Evolutionary conservation across 2,113 vertebrate genomes (phyloP), one percentile per base, ranked within the genome.

Genomic region (Paratilapia polleni): DNA sequence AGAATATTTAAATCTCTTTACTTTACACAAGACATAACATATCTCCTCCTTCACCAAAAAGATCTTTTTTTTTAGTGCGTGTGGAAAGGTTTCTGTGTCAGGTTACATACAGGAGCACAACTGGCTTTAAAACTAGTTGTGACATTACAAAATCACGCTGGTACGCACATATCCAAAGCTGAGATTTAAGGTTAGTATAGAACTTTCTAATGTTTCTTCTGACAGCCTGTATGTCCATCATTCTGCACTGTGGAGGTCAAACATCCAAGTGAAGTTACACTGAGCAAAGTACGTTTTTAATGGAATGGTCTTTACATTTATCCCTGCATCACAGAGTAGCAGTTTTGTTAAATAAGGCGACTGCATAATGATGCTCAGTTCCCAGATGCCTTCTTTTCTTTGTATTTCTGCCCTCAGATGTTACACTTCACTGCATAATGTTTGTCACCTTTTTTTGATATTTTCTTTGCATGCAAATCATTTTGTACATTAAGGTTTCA

Each of bases 221-320:
- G 15, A 36, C 5, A 38, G 61, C 31, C 22, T 38, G 17, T 57
- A 78, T 63, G 49, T 78, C n/a, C 14, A 59, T 63, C 54, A 83
- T 41, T 57, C 13, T 62, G 19, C 47, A 77, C 10, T 20, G 56
- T 56, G 34, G 81, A 79, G 60, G 76, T 76, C 75, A 78, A 77
- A 64, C 75, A 74, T 34, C 63, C 14, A 64, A 64, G 12, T 64
- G 38, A 64, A 64, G 62, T 22, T 64, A 41, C 20, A 64, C 8
- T 64, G 20, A 64, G 20, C 20, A 64, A 10, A 43, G 63, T 36
- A 68, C 8, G 2, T 68, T 24, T 26, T 19, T 12, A 47, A 70
- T 8, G 41, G 43, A 43, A 26, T 13, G 38, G 41, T 24, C 63
- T 24, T 66, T 22, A 43, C 24, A 66, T 24, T 3, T 43, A n/a